Percentiles rank a stretch among this genome's conserved stretches.
Conservation (phyloP, 30 jellyfish, hydroid and myxozoan species). For the Aurelia coerulea region DNA sequence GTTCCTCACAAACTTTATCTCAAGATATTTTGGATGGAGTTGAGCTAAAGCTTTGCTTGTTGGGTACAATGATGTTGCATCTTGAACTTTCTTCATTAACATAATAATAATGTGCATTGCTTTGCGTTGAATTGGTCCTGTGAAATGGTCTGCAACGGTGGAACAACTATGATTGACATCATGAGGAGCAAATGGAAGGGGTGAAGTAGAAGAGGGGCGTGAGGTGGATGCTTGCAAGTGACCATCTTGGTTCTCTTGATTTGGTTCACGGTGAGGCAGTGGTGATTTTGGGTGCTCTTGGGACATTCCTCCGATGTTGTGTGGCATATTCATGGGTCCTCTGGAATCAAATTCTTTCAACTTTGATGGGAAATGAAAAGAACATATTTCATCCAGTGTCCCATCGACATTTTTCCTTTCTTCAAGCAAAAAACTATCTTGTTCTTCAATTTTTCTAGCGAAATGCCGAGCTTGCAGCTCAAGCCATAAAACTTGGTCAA, state of each 20-base stretch:
- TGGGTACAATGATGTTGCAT: slow-evolving; percentile 73
- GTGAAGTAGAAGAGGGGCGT: background rate
- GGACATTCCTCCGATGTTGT: no score
- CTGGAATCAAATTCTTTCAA: slow-evolving; percentile 10
- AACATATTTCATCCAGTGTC: slow-evolving; percentile 52
- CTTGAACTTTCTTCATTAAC: slow-evolving; percentile 65
- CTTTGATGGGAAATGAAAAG: slow-evolving; percentile 51
- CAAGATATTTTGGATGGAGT: slow-evolving; percentile 54
- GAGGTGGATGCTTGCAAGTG: background rate
- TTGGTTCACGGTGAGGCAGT: no score
- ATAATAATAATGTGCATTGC: slow-evolving; percentile 73
- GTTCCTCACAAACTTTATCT: slow-evolving; percentile 62
- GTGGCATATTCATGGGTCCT: no score
- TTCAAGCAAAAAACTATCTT: slow-evolving; percentile 64
- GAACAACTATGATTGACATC: slow-evolving; percentile 45
- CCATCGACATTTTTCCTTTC: slow-evolving; percentile 64
- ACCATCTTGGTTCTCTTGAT: no score
- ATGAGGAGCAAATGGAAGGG: slow-evolving; percentile 46
- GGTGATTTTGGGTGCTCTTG: no score
- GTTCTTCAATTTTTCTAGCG: slow-evolving; percentile 71
- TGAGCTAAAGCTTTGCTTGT: slow-evolving; percentile 54
- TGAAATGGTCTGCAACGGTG: slow-evolving; percentile 41
- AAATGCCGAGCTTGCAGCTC: slow-evolving; percentile 85
- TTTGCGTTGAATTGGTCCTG: slow-evolving; percentile 52
- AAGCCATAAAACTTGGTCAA: slow-evolving; percentile 84